Evolutionary conservation across 2,888 invertebrate species (phyloP), one percentile per base, ranked within the genome.

Genomic region (Ceraclea dissimilis): DNA sequence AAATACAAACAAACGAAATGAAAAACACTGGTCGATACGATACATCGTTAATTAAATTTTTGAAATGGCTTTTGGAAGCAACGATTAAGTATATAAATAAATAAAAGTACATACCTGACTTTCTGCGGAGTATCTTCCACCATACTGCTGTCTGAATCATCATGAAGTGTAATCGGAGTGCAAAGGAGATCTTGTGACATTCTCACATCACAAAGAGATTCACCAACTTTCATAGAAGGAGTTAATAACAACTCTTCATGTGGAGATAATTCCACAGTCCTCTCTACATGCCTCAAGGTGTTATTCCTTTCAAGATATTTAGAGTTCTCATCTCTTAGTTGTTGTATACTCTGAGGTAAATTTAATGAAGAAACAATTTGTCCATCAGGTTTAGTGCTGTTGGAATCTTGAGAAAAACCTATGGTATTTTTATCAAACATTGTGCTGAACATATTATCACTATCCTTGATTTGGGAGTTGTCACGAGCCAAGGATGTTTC

Each of bases 101-200:
- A 10, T 26, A 26, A 26, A 6, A 6, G 5, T 26, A 26, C 26
- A n/a, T 67, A 78, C 77, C 76, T 76, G 11, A 49, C 34, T 51
- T 62, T 62, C 64, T 77, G 76, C 56, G 77, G 77, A 52, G 77
- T 78, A 57, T 76, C 77, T 65, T 77, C 77, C 20, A 76, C 74
- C 22, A 76, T 67, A 65, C 73, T 73, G 59, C 66, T 69, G 61
- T 74, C 74, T 39, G 70, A 72, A 60, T 70, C 73, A 58, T 73
- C n/a, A n/a, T 52, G 22, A 39, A 34, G 22, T 11, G 49, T 31
- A n/a, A 49, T 39, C 1, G 55, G 55, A 16, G 55, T 44, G 13
- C 39, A 39, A 31, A 8, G 31, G 31, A 44, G 44, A 16, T 19
- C 26, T 2, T 50, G 49, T 13, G 49, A n/a, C 13, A 13, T 18